A percentile compares a stretch with the other conserved stretches of the same genome.
phyloP scores from a whole-genome alignment of 2,113 vertebrate species.

The Phalacrocorax pelagicus region DNA sequence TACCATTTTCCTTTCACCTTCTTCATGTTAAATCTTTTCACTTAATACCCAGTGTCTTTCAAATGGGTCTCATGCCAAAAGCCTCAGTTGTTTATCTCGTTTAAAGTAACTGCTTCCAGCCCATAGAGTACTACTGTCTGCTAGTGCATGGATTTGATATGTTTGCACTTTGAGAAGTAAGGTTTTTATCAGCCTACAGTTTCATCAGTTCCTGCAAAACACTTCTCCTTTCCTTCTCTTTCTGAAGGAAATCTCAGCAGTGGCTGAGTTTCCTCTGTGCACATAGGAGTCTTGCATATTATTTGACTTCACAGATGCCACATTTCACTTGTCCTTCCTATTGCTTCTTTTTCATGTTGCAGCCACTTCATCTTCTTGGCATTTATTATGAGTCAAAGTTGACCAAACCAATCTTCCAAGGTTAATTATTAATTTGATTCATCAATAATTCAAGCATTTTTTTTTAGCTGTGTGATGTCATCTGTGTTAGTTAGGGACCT shows the following conservation, averaged over 20 bases:
- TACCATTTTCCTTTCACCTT: neutral
- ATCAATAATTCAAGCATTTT: slow-evolving; percentile 43
- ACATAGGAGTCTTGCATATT: neutral
- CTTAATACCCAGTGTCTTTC: neutral
- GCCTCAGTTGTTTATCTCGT: neutral
- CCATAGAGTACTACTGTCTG: neutral
- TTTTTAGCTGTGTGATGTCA: slow-evolving; percentile 45
- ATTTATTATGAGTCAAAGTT: slow-evolving; percentile 60
- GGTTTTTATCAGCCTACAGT: neutral
- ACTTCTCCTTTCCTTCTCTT: neutral
- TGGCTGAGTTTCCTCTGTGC: neutral
- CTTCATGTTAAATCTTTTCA: neutral
- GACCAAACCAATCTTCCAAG: slow-evolving; percentile 45
- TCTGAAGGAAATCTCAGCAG: neutral
- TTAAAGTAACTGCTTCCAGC: neutral
- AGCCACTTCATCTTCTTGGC: slow-evolving; percentile 23
- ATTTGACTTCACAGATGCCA: neutral
- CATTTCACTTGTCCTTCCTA: neutral
- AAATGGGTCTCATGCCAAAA: neutral
- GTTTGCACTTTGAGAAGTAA: neutral
- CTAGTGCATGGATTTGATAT: neutral
- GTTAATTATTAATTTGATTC: slow-evolving; percentile 62
- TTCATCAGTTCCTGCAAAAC: neutral
- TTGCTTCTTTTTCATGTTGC: neutral
- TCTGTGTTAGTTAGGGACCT: slow-evolving; percentile 28